Base-by-base conservation (phyloP, 1,140 invertebrate genomes). In the Panagrolaimus sp. region DNA sequence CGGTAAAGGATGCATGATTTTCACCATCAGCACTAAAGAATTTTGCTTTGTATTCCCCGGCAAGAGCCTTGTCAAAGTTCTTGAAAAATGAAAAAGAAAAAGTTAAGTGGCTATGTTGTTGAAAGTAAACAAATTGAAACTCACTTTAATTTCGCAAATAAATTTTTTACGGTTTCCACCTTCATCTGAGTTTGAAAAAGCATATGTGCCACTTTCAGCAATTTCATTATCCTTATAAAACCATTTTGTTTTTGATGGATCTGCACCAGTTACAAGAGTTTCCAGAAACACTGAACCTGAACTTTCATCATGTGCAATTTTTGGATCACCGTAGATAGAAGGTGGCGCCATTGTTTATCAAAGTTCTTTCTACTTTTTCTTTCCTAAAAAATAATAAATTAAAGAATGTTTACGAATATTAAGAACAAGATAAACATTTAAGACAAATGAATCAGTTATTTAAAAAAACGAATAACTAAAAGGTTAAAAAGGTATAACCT, bases 1-100 rank as follows among this genome's bases (percentile, higher is more conserved):
- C 80, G 4, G 79, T 82, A 71, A 82, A 82, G 13, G 73, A 72
- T 38, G 79, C 77, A 65, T 68, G 69, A 65, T 83, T 83, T 64
- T 83, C 77, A 65, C 82, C 81, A 42, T 75, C 75, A 9, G 77
- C 80, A 8, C 65, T n/a, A 46, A 53, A 72, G 45, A 82, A 82
- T 7, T 78, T 71, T 11, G 72, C 76, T 72, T 82, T 82, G 78
- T 82, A 82, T n/a, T 68, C 74, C 64, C 80, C 80, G 42, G 80
- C 79, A 42, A 83, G 63, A 5, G 74, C 48, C 47, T 82, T 82
- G 57, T 83, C 79, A 47, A 83, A 82, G 64, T 83, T 82, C 82
- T 82, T 16, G 61, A 73, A 23, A 61, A 70, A 65, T 42, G 48
- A 72, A 57, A 75, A 66, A 38, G 31, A 38, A 38, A 38, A 38